A percentile compares a stretch with the other conserved stretches of the same genome.
These are phyloP conservation scores for Tryphoninae sp. DNA, from an alignment of 2,888 invertebrate genomes.

Conservation along the genomic window DNA sequence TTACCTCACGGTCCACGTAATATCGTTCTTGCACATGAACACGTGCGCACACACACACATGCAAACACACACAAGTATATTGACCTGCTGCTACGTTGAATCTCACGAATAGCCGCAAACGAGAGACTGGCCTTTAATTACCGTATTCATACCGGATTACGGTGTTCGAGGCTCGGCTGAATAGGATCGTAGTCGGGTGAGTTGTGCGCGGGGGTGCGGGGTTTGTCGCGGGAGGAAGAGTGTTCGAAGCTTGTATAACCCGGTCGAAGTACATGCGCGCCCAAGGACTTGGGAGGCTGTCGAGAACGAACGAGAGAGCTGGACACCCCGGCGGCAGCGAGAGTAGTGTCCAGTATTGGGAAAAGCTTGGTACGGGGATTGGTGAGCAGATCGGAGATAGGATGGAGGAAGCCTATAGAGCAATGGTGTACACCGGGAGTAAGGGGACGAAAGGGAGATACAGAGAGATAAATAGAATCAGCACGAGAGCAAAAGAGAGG, in stretches of 20 bases:
- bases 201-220: conserved; percentile 16
- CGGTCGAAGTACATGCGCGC: conserved; percentile 35
- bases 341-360: conserved; percentile 57
- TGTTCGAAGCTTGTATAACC: conserved; percentile 31
- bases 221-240: conserved; percentile 17
- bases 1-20: background rate
- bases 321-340: conserved; percentile 51
- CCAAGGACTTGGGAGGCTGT: conserved; percentile 15
- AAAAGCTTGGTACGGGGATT: conserved; percentile 46
- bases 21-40: background rate
- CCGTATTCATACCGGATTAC: conserved; percentile 75
- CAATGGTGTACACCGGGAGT: background rate
- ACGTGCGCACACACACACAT: background rate
- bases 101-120: conserved; percentile 67
- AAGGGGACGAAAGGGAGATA: background rate
- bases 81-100: conserved; percentile 55
- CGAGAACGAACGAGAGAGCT: conserved; percentile 38
- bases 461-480: background rate
- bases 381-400: conserved; percentile 24
- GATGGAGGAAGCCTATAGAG: conserved; percentile 37
- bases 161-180: conserved; percentile 67
- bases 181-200: conserved; percentile 56
- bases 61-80: conserved; percentile 36
- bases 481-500: conserved; percentile 31
- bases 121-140: conserved; percentile 72